Base-by-base conservation (phyloP, 2,797 vertebrate genomes). In the Notolabrus celidotus region DNA sequence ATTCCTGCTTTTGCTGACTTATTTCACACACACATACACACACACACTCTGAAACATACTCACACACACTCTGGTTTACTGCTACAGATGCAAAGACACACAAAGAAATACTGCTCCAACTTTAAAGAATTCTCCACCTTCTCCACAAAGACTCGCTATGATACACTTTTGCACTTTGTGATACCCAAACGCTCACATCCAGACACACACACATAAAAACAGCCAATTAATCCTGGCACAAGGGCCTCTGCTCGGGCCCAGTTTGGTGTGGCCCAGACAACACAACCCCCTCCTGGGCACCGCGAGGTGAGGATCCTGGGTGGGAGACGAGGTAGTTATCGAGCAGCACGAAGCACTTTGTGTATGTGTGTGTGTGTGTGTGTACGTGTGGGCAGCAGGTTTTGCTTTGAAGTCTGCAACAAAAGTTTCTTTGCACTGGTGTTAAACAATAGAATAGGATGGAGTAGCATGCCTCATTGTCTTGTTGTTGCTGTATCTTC, bases 311-410 rank as follows among this genome's bases (percentile, higher is more conserved):
- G 75, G 79, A 84, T 80, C 84, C 76, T 69, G 82, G 85, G 53
- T 84, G 84, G 69, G 75, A 82, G 85, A 74, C 41, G 72, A 82
- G 81, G 80, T 84, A 85, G 89, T 89, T 91, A 90, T 77, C 62
- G 59, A 85, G 74, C 82, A 87, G 71, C 84, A 84, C 9, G 52
- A 43, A 65, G 73, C 72, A 41, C 53, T 36, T n/a, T 73, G 23
- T 71, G 57, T 67, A 19, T 82, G 19, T 73, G 55, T 63, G 4
- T 54, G 4, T 63, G 33, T 59, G 42, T 63, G 60, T 56, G 20
- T 62, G 33, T 19, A 36, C 41, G 39, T 50, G 34, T 61, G 56
- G 25, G 73, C 68, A 63, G 77, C 52, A 79, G 77, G 61, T 60
- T 67, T 68, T 22, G 72, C 85, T 84, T 87, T 84, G 65, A 83